Evolutionary conservation across 2,888 invertebrate species (phyloP), one percentile per base, ranked within the genome.

Genomic region (Villa cingulata): DNA sequence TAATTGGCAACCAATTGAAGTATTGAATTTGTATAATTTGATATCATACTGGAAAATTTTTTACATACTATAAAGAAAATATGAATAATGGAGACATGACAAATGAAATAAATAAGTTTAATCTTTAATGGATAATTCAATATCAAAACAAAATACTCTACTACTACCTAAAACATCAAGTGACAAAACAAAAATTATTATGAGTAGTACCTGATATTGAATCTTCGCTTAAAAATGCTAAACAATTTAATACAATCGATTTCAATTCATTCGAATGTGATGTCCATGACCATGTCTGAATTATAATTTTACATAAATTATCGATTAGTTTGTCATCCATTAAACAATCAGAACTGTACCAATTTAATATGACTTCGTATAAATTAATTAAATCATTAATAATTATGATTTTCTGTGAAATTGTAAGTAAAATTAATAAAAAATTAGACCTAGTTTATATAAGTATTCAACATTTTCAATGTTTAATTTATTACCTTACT

Each of bases 221-320:
- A 48, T 62, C 58, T 44, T 68, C 66, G 20, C 63, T 65, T 9
- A 65, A 53, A 41, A 62, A 56, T 12, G 58, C 58, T n/a, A 59
- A 49, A 12, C 60, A 53, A 19, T 60, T 57, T 6, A 69, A 51
- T 15, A 57, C 55, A 6, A 59, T 48, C 7, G 54, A 48, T 37
- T 62, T 62, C 2, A 68, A 54, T 10, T 59, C 55, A 2, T 44
- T 43, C n/a, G 66, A 66, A 38, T 66, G 60, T 10, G 56, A 57
- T 9, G 62, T 50, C 68, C 68, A 69, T 2, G 65, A 61, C 68
- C 68, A 68, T 2, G 63, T 45, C 32, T 59, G 56, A 3, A 64
- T 48, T 2, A 63, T 37, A 3, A 63, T 46, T 32, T 58, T 60
- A 2, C 58, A 51, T 2, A 63, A 41, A 3, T 56, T 48, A 7